These are phyloP conservation scores for Electrophaes corylata DNA, from an alignment of 2,888 invertebrate genomes.

Conservation along the genomic window DNA sequence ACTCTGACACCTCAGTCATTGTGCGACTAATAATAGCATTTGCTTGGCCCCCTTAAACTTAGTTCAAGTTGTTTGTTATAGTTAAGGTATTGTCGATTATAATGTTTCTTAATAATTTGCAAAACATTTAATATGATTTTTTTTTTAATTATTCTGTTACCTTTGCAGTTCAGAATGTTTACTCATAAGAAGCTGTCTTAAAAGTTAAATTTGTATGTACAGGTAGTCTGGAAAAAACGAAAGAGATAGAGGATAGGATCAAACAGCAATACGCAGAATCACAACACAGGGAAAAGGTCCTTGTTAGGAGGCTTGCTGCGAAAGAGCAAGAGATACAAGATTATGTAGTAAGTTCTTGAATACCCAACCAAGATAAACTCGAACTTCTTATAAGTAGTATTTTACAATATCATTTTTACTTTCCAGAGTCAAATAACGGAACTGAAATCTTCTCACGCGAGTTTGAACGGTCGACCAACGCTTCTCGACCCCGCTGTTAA, in stretches of 20 bases:
- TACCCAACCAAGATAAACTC: background rate
- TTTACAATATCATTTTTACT: slow-evolving; percentile 20
- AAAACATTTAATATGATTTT: slow-evolving; percentile 9
- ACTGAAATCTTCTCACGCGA: slow-evolving; percentile 94
- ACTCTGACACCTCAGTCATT: background rate
- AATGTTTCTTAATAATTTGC: slow-evolving; percentile 26
- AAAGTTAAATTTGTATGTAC: slow-evolving; percentile 50
- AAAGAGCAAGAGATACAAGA: slow-evolving; percentile 99
- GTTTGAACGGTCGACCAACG: slow-evolving; percentile 88
- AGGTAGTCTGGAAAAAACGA: slow-evolving; percentile 89
- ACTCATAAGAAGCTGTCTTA: background rate
- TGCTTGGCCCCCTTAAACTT: background rate
- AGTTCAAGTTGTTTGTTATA: slow-evolving; percentile 47
- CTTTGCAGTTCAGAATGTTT: background rate
- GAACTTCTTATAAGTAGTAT: background rate
- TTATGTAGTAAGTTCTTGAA: slow-evolving; percentile 90
- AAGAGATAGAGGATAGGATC: slow-evolving; percentile 91
- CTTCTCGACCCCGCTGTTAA: slow-evolving; percentile 98
- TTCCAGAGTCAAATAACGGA: slow-evolving; percentile 96
- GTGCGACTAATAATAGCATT: background rate
- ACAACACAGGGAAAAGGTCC: slow-evolving; percentile 95
- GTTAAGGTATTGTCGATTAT: slow-evolving; percentile 83
- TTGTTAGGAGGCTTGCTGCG: slow-evolving; percentile 95
- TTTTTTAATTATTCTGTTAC: background rate
- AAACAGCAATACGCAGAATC: slow-evolving; percentile 93